Percentiles rank a stretch among this genome's conserved stretches.
Evolutionary conservation across 2,797 vertebrate genomes (phyloP).

Genomic region (Carapus acus): DNA sequence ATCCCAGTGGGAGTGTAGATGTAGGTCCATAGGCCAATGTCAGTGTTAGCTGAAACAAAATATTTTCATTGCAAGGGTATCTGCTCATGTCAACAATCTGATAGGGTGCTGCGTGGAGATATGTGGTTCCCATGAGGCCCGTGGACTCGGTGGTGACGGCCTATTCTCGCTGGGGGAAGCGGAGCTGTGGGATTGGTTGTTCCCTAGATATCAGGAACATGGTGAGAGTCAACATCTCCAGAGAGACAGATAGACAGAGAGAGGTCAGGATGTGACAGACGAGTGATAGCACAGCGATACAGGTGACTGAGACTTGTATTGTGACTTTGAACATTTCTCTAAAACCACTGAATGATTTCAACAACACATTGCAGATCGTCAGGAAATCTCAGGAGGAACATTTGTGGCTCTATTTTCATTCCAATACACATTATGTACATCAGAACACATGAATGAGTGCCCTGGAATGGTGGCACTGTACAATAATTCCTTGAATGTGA

Average conservation of each 20-base stretch:
- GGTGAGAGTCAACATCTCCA: slow-evolving; percentile 66
- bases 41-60: slow-evolving; percentile 82
- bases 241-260: slow-evolving; percentile 59
- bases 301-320: slow-evolving; percentile 22
- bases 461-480: too few relatives aligned
- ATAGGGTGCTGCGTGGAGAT: slow-evolving; percentile 71
- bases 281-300: slow-evolving; percentile 36
- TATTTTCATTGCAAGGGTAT: slow-evolving; percentile 85
- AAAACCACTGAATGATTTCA: neutral
- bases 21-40: slow-evolving; percentile 66
- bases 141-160: slow-evolving; percentile 42
- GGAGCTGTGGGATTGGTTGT: slow-evolving; percentile 50
- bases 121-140: slow-evolving; percentile 77
- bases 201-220: slow-evolving; percentile 70
- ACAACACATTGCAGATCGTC: neutral
- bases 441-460: neutral
- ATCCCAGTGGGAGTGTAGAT: slow-evolving; percentile 71
- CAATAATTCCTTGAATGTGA: too few relatives aligned
- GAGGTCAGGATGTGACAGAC: slow-evolving; percentile 60
- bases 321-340: neutral
- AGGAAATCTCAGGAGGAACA: neutral
- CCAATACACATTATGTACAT: too few relatives aligned
- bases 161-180: slow-evolving; percentile 19
- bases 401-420: too few relatives aligned
- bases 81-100: slow-evolving; percentile 86